Base-by-base conservation (phyloP, 2,113 vertebrate genomes). In the Acanthochromis polyacanthus region DNA sequence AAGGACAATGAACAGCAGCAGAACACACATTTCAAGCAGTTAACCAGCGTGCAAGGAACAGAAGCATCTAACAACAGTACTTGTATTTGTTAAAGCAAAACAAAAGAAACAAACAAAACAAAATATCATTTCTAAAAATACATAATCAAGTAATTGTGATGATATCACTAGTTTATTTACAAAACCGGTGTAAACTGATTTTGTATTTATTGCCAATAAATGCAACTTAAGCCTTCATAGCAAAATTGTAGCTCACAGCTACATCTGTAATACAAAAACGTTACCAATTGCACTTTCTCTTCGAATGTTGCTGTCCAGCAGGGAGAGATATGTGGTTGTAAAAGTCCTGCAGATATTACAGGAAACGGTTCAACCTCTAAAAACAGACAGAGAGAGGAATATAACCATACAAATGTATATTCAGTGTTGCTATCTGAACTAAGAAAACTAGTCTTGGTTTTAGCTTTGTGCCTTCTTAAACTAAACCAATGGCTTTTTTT, bases 311-410 rank as follows among this genome's bases (percentile, higher is more conserved):
- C 25, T 74, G 73, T 67, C 75, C 57, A 57, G 60, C 60, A 32
- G 32, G 30, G 20, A 36, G 75, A 0, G 61, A 76, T 50, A 57
- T 57, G 60, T 60, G 57, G 43, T 67, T 80, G 32, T 19, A 57
- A 52, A 58, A 55, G 28, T 8, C 28, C 52, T 63, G 48, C 38
- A 74, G 12, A 48, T 15, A 11, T 3, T 36, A 12, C 19, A 14
- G 11, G n/a, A 71, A 55, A 28, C 10, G 32, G 8, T 88, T 92
- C 65, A 92, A 58, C 38, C 75, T 25, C 91, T 92, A 68, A 72
- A 84, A 84, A 71, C 1, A 23, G 55, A 38, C 62, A 60, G 64
- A 69, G 32, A 67, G 4, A 81, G 6, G 8, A 36, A 55, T 17
- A 16, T 57, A 2, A 25, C 75, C 20, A 71, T 4, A 11, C 5